Conservation (phyloP, 1,140 invertebrate genomes). For the Thaumetopoea pityocampa region DNA sequence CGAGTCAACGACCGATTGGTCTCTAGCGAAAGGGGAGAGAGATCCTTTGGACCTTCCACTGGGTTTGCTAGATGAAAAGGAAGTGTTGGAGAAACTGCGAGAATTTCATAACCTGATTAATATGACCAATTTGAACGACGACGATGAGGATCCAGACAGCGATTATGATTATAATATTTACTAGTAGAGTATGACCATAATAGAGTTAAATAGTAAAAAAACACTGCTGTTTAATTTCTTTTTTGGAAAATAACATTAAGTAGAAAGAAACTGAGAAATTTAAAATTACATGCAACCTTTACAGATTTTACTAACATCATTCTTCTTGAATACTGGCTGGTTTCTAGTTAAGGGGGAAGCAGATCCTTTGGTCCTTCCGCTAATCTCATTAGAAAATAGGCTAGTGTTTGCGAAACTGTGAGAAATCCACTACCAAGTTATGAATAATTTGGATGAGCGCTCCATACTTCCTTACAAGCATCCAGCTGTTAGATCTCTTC, state of each 20-base stretch:
- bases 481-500: too few species aligned
- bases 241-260: background rate
- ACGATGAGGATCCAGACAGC: constrained; percentile 44
- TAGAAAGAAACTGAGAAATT: too few species aligned
- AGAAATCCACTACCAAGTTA: constrained; percentile 43
- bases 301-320: too few species aligned
- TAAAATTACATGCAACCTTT: too few species aligned
- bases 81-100: constrained; percentile 40
- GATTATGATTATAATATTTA: constrained; percentile 61
- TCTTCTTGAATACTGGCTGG: too few species aligned
- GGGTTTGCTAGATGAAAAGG: constrained; percentile 35
- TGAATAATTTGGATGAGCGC: constrained; percentile 26
- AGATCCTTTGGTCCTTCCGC: constrained; percentile 24
- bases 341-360: constrained; percentile 35
- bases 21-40: constrained; percentile 33
- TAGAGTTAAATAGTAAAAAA: constrained; percentile 8
- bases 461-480: too few species aligned
- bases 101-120: constrained; percentile 48
- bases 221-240: background rate
- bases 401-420: constrained; percentile 41
- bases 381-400: constrained; percentile 34
- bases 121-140: constrained; percentile 28
- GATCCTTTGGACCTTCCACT: constrained; percentile 26
- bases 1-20: constrained; percentile 48
- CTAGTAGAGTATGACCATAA: constrained; percentile 35